Percentiles rank a stretch among this genome's conserved stretches.
phyloP scores from a whole-genome alignment of 2,113 vertebrate genomes.

The Phaethornis superciliosus region DNA sequence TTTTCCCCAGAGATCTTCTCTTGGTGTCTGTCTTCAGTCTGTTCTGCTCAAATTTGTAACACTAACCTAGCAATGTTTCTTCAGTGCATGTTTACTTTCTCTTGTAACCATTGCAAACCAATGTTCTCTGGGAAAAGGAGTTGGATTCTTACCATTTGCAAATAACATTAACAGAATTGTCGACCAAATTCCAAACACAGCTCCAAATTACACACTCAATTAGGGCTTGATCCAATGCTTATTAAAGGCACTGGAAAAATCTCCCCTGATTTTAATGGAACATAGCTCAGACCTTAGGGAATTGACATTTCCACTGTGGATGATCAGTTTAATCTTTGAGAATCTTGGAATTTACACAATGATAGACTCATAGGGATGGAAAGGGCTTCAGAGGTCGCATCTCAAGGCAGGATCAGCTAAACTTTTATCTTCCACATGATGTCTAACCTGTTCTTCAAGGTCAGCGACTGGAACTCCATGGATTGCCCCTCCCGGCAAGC shows the following conservation, averaged over 20 bases:
- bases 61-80: constrained; percentile 3
- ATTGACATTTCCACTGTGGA: neutral
- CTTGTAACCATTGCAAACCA: constrained; percentile 21
- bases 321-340: neutral
- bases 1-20: neutral
- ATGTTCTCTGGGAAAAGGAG: constrained; percentile 3
- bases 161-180: constrained; percentile 19
- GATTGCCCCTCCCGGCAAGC: neutral
- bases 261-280: neutral
- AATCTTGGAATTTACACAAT: neutral
- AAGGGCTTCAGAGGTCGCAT: constrained; percentile 25
- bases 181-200: neutral
- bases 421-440: neutral
- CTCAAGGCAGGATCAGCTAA: constrained; percentile 8
- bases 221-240: constrained; percentile 31
- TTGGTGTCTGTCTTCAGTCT: neutral
- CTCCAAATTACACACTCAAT: constrained; percentile 38
- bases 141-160: constrained; percentile 25
- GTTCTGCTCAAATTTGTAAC: neutral
- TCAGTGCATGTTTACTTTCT: constrained; percentile 1
- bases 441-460: constrained; percentile 25
- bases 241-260: constrained; percentile 30
- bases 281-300: constrained; percentile 6
- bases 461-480: neutral
- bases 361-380: neutral